phyloP scores from a whole-genome alignment of 2,797 vertebrate genomes.

The Furcifer pardalis region DNA sequence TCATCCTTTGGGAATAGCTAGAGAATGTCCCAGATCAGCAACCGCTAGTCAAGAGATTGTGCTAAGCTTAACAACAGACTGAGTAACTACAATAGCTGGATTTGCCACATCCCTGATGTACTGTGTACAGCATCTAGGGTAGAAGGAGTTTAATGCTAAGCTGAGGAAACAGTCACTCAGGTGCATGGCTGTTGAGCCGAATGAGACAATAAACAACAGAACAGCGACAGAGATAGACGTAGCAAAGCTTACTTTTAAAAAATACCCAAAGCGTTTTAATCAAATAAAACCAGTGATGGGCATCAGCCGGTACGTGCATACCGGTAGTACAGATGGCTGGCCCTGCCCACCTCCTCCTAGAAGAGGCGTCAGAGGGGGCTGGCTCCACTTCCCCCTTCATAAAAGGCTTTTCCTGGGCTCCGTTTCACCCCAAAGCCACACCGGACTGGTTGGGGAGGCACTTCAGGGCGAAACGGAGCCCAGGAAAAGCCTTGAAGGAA shows the following conservation, averaged over 20 bases:
- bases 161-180: background rate
- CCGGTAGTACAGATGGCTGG: no score
- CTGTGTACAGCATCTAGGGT: background rate
- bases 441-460: no score
- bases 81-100: background rate
- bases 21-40: background rate
- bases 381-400: no score
- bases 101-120: background rate
- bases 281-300: constrained; percentile 54
- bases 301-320: no score
- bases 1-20: background rate
- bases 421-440: no score
- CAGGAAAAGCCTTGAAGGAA: no score
- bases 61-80: no score
- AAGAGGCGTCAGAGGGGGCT: no score
- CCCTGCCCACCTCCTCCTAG: no score
- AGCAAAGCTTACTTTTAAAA: constrained; percentile 3
- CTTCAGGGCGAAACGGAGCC: no score
- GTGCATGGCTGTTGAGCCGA: background rate
- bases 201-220: background rate
- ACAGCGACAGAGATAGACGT: background rate
- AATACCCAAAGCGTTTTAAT: constrained; percentile 18
- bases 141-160: background rate
- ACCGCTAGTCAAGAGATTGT: background rate
- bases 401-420: no score